Percentiles rank a stretch among this genome's conserved stretches.
phyloP scores from a whole-genome alignment of 1,140 invertebrate species.

The Diplogasteroides magnus region DNA sequence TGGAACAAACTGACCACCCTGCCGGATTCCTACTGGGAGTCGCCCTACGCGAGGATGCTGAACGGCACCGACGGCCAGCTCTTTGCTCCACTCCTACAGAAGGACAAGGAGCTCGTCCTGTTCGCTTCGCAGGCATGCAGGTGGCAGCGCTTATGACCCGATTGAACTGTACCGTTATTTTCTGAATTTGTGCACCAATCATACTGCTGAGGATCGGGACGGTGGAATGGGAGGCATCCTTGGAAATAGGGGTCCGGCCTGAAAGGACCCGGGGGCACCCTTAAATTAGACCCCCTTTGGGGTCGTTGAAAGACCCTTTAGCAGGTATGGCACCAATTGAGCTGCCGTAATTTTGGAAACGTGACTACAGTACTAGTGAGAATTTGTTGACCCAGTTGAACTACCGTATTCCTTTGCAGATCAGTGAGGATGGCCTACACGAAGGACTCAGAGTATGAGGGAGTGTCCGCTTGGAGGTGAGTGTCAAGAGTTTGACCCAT shows the following conservation, averaged over 20 bases:
- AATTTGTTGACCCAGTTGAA: not conserved
- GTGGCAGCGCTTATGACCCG: slow-evolving; percentile 19
- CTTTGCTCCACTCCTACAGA: slow-evolving; percentile 40
- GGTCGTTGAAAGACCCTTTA: too few species aligned
- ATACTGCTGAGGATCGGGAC: too few species aligned
- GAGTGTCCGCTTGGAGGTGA: slow-evolving; percentile 39
- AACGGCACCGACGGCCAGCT: slow-evolving; percentile 51
- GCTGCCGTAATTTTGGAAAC: too few species aligned
- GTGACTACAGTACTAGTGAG: not conserved
- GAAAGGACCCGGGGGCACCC: too few species aligned
- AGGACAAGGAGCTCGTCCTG: slow-evolving; percentile 26
- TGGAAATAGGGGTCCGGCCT: too few species aligned
- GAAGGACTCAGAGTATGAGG: slow-evolving; percentile 13
- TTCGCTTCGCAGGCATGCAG: slow-evolving; percentile 47
- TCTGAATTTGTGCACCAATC: too few species aligned
- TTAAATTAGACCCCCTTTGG: too few species aligned
- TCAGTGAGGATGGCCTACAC: slow-evolving; percentile 43
- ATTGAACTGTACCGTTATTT: too few species aligned
- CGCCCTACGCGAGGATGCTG: slow-evolving; percentile 37
- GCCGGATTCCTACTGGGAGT: slow-evolving; percentile 33
- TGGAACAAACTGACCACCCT: slow-evolving; percentile 36
- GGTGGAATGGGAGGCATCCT: too few species aligned
- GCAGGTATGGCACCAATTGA: too few species aligned
- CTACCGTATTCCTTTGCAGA: slow-evolving; percentile 25
- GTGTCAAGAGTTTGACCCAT: not conserved